Percentiles rank a stretch among this genome's conserved stretches.
These are phyloP conservation scores for Syrphus vitripennis DNA, from an alignment of 2,888 invertebrate genomes.

Conservation along the genomic window DNA sequence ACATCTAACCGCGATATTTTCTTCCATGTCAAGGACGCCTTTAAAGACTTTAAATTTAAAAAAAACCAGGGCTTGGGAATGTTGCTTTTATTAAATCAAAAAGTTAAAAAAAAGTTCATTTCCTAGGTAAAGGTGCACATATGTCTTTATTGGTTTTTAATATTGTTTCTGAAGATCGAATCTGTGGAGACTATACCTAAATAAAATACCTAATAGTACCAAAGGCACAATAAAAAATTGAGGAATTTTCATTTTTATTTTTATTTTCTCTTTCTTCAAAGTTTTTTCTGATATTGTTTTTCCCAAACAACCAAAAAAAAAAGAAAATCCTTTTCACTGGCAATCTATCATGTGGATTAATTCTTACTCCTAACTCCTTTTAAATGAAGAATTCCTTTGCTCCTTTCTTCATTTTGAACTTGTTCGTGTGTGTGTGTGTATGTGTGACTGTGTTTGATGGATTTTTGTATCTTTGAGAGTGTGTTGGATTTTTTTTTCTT, in stretches of 20 bases:
- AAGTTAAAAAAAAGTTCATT: too few relatives aligned
- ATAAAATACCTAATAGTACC: too few relatives aligned
- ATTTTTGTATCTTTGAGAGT: neutral
- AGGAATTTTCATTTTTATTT: neutral
- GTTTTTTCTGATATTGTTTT: neutral
- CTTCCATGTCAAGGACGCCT: too few relatives aligned
- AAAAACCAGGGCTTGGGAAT: too few relatives aligned
- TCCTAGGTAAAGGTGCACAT: too few relatives aligned
- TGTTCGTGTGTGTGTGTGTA: neutral
- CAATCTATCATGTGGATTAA: constrained; percentile 69
- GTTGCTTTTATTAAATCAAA: too few relatives aligned
- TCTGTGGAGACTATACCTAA: too few relatives aligned
- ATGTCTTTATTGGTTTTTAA: neutral
- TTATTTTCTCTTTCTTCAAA: neutral
- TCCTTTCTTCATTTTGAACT: neutral
- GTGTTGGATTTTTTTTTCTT: constrained; percentile 10
- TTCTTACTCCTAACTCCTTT: constrained; percentile 63
- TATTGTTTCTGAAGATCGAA: too few relatives aligned
- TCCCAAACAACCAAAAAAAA: too few relatives aligned
- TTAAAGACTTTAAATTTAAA: too few relatives aligned
- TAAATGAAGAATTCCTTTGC: constrained; percentile 56
- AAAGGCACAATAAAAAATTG: neutral
- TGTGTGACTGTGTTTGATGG: neutral
- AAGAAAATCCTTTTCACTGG: neutral
- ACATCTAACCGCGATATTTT: too few relatives aligned